Evolutionary conservation across 2,888 invertebrate genomes (phyloP), one percentile per base, ranked within the genome.

Genomic region (Galerucella pusilla): DNA sequence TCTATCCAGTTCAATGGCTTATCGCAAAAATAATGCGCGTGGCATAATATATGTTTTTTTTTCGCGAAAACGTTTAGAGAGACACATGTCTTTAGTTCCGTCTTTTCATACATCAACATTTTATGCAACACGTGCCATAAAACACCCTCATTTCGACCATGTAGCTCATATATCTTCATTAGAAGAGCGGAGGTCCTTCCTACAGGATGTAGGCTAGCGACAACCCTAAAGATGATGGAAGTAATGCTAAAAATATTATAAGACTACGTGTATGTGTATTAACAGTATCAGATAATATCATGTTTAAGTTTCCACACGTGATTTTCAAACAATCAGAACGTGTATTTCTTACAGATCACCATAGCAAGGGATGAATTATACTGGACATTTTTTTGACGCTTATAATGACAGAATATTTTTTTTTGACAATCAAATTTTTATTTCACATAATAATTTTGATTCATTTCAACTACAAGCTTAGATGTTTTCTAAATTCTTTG

Each of bases 51-150:
- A 52, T n/a, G n/a, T 78, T 70, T 76, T 71, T 42, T 42, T 71
- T 52, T 75, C 63, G 69, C 65, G 65, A 64, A 71, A 57, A 72
- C 76, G 75, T 78, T 78, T 75, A 66, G 72, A 78, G 75, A 75
- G 75, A 75, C 71, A 78, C 75, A 73, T 72, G 74, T 76, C 70
- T 68, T 64, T 52, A 67, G 74, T 68, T 75, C 68, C 71, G 20
- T 57, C 73, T 76, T 76, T 78, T 73, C 74, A 75, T 75, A 75
- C 61, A 73, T 74, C 74, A 74, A 64, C 74, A 64, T 69, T 75
- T 73, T 63, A 66, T 76, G 75, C 76, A 76, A 76, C 78, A 78
- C 75, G 78, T 78, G 76, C 72, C 67, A 67, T 42, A 69, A 75
- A 76, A 75, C 71, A 71, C 71, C 74, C 74, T 66, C 66, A 59